A percentile compares a stretch with the other conserved stretches of the same genome.
Evolutionary conservation across 2,113 vertebrate species (phyloP).

Genomic region (Dasyornis broadbenti): DNA sequence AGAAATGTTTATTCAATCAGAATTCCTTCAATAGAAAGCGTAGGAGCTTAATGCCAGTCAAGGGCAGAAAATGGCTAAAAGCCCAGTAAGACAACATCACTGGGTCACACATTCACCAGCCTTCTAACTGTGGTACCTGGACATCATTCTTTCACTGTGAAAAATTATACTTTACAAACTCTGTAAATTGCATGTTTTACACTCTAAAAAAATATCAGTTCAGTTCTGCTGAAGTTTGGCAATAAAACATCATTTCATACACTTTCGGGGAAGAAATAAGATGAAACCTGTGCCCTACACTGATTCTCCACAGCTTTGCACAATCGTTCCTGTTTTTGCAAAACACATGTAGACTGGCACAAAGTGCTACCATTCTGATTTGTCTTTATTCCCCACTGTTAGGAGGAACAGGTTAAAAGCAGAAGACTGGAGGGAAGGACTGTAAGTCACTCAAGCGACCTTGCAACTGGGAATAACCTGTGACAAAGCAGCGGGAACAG

Average conservation of each 20-base stretch:
- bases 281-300: background rate
- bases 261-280: background rate
- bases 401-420: background rate
- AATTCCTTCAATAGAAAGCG: slow-evolving; percentile 14
- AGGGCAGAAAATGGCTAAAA: background rate
- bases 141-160: background rate
- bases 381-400: background rate
- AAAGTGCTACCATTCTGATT: background rate
- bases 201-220: background rate
- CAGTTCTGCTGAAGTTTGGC: background rate
- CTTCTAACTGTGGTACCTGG: background rate
- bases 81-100: background rate
- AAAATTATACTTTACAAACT: background rate
- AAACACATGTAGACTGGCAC: background rate
- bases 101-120: background rate
- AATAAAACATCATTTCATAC: background rate
- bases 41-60: background rate
- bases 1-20: slow-evolving; percentile 9
- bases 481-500: background rate
- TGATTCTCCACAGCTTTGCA: background rate
- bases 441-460: background rate
- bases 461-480: background rate
- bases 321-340: background rate
- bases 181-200: background rate
- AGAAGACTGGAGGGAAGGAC: background rate